These are phyloP conservation scores for Thymelicus lineola DNA, from an alignment of 2,888 invertebrate genomes.

Conservation along the genomic window DNA sequence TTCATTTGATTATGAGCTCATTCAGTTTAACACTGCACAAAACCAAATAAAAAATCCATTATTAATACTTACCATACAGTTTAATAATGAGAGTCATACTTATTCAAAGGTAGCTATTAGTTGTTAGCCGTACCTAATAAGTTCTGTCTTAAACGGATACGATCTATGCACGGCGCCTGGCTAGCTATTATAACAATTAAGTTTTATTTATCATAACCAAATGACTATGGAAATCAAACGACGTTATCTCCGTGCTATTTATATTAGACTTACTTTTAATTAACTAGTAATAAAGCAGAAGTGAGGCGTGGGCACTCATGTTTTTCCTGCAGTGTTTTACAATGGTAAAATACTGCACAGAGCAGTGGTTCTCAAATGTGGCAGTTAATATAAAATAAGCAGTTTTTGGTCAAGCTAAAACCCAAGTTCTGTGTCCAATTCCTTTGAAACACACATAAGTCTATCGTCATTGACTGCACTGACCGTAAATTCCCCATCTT, in stretches of 20 bases:
- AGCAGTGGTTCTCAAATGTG: too few species aligned
- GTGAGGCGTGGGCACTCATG: neutral
- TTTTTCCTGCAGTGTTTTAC: neutral
- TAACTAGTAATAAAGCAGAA: neutral
- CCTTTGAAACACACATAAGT: too few species aligned
- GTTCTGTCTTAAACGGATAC: constrained; percentile 3
- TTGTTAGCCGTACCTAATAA: constrained; percentile 9
- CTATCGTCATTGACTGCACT: too few species aligned
- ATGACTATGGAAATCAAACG: constrained; percentile 3
- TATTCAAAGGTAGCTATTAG: constrained; percentile 17
- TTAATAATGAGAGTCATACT: constrained; percentile 1
- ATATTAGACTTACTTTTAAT: constrained; percentile 3
- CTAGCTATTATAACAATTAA: constrained; percentile 19
- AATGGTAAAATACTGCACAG: too few species aligned
- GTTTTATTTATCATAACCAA: constrained; percentile 21
- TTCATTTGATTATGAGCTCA: too few species aligned
- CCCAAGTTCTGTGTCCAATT: too few species aligned
- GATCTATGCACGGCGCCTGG: constrained; percentile 15
- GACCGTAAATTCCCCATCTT: too few species aligned
- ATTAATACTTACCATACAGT: neutral
- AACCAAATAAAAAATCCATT: too few species aligned
- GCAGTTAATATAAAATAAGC: too few species aligned
- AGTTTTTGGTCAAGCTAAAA: too few species aligned
- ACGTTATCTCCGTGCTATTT: neutral
- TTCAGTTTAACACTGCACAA: too few species aligned